Evolutionary conservation across 2,797 vertebrate genomes (phyloP), one percentile per base, ranked within the genome.

Genomic region (Sebastes hubbsi): DNA sequence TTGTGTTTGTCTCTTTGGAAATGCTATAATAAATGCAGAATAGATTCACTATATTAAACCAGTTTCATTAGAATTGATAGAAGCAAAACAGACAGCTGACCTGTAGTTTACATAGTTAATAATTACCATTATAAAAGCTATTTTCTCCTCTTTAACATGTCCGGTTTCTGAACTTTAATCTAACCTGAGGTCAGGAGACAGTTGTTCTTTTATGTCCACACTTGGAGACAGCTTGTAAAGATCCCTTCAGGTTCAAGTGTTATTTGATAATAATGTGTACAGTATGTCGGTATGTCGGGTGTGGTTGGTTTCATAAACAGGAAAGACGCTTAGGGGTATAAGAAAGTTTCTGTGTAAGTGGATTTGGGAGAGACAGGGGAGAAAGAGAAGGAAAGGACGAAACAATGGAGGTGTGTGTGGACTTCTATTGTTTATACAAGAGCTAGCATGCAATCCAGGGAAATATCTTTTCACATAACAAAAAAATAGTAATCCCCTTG

Each of bases 281-380:
- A 83, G 65, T 66, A 65, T 78, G 67, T 89, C 7, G 88, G 65
- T 66, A 65, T 78, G 67, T 89, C 7, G 88, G 90, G 90, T 85
- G 89, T 86, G 88, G 90, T 74, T 67, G 59, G 69, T 88, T 89
- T 84, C 58, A 78, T 84, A 91, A 94, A 93, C 88, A 93, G 91
- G 90, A 94, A 90, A 90, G 85, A 91, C 79, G 69, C 83, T 85
- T 72, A 52, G 10, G 71, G 80, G 72, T 27, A 66, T 74, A 76
- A 82, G 64, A 90, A 83, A 55, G 54, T 89, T 79, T 87, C 72
- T 81, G 76, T 63, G 77, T 77, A 34, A 78, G 64, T 84, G 38
- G 60, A 68, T 86, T 87, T 85, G n/a, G 49, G 72, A 78, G 74
- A 78, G 81, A 77, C 78, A 75, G 20, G 65, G 67, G 70, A 88